Conservation (phyloP, 2,888 invertebrate genomes). For the Ceriagrion tenellum region DNA sequence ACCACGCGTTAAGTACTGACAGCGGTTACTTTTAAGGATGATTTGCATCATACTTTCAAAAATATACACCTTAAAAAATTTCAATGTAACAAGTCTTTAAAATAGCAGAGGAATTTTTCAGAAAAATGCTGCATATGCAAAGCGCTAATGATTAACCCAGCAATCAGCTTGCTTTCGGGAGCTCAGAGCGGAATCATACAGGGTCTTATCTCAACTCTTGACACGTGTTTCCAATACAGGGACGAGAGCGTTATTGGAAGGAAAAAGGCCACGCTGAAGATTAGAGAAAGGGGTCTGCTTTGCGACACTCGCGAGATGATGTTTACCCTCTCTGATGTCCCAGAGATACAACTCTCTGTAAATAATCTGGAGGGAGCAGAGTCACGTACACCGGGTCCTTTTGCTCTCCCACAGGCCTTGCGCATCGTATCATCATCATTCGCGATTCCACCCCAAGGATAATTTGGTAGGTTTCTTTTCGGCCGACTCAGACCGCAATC, state of each 20-base stretch:
- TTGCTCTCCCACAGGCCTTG: not conserved
- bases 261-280: not conserved
- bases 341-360: not conserved
- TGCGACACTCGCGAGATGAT: not conserved
- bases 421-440: not conserved
- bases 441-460: not conserved
- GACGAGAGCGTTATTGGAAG: not conserved
- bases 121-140: not conserved
- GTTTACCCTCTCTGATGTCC: not conserved
- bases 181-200: not conserved
- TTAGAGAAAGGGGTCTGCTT: not conserved
- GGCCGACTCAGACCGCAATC: not conserved
- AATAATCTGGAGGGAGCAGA: not conserved
- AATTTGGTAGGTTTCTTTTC: not conserved
- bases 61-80: too few species aligned
- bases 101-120: not conserved
- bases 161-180: not conserved
- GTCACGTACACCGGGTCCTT: not conserved
- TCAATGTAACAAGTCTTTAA: not conserved
- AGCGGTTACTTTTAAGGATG: too few species aligned
- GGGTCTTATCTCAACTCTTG: not conserved
- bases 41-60: too few species aligned
- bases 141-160: not conserved
- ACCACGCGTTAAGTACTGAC: too few species aligned
- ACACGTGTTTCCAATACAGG: not conserved